Base-by-base conservation (phyloP, 2,113 vertebrate species). In the Stegastes partitus region DNA sequence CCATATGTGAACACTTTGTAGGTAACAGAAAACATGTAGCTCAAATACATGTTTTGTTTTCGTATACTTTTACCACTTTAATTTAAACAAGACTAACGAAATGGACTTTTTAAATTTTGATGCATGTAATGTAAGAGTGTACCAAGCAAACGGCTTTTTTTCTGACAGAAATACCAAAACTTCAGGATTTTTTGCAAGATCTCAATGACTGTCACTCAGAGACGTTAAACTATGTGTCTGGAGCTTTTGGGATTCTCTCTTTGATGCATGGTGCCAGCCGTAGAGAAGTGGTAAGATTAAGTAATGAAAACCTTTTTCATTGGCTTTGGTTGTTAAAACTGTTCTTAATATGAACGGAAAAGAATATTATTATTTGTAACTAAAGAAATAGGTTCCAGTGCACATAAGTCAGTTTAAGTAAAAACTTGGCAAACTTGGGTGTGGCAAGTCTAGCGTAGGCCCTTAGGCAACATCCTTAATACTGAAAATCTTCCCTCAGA, bases 181-280 rank as follows among this genome's bases (percentile, higher is more conserved):
- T 88, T 44, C 61, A 47, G 45, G 6, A 56, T 14, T 26, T 57
- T 28, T 59, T 87, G 49, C 18, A 66, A 59, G 3, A 14, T 9
- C 68, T 85, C 26, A 83, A 81, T 47, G 56, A 83, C 45, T 2
- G 10, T 25, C 80, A 77, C 62, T 77, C 80, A 45, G 53, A 81
- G 57, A 68, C 66, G 18, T 21, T 65, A 6, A 81, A 65, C 45
- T 88, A 83, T 75, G 86, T 88, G 59, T 77, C 68, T 42, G 61
- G 80, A 71, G 86, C 77, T 53, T 1, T 8, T 16, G 77, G 80
- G 51, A 81, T 88, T 67, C 76, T 88, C 22, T 85, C 68, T 51
- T 37, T 82, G 57, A 88, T 88, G 68, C 39, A 77, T 23, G 75
- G 70, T 4, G 59, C 79, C 26, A 57, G 14, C 0, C 3, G 1